These are phyloP conservation scores for Hylomyscus alleni DNA, from an alignment of 2,797 vertebrate species.

Conservation along the genomic window DNA sequence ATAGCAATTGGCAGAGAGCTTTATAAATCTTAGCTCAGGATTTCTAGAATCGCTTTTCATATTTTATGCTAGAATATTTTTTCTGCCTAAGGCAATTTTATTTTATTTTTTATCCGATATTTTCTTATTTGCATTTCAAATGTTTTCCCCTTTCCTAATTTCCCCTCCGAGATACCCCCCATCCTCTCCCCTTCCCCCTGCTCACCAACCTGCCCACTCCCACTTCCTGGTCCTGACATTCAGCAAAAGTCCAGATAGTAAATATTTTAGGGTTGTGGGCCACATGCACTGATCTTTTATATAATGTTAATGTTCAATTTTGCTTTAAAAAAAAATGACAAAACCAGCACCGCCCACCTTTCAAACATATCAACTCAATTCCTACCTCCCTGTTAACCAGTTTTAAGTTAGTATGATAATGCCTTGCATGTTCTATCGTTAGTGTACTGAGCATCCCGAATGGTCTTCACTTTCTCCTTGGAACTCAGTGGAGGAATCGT, in stretches of 20 bases:
- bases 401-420: background rate
- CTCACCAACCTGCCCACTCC: no score
- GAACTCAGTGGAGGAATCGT: background rate
- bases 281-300: background rate
- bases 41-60: slow-evolving; percentile 28
- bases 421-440: background rate
- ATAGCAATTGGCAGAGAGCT: background rate
- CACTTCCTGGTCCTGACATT: background rate
- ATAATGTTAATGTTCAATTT: background rate
- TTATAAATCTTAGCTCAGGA: slow-evolving; percentile 13
- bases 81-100: no score
- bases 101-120: no score
- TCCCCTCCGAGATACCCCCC: no score
- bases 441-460: background rate
- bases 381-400: background rate
- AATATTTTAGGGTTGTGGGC: slow-evolving; percentile 23
- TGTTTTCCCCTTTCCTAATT: no score
- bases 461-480: background rate
- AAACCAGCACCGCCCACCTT: background rate
- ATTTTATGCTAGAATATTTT: slow-evolving; percentile 38
- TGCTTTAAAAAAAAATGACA: background rate
- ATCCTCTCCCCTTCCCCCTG: no score
- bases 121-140: no score
- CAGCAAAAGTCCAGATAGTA: background rate
- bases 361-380: slow-evolving; percentile 31